phyloP scores from a whole-genome alignment of 1,140 invertebrate species.

The Contarinia nasturtii region DNA sequence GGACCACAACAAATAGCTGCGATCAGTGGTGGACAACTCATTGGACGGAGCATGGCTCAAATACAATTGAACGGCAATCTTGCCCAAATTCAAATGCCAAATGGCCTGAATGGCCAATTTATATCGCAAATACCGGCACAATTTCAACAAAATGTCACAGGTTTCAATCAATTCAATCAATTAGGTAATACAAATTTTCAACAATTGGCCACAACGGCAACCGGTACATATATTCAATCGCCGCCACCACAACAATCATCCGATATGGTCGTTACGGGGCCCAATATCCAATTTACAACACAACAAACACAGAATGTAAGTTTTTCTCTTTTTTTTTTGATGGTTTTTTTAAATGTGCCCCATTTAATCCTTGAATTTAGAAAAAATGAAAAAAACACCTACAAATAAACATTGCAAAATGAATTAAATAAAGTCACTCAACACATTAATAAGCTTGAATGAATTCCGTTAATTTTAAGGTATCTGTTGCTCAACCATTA shows the following conservation, averaged over 20 bases:
- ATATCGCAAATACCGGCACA: constrained; percentile 20
- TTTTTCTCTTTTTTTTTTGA: background rate
- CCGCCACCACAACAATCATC: constrained; percentile 10
- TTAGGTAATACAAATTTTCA: constrained; percentile 18
- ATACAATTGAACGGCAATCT: constrained; percentile 17
- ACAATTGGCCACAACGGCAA: constrained; percentile 13
- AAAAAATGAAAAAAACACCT: background rate
- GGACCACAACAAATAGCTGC: constrained; percentile 21
- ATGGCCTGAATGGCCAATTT: constrained; percentile 13
- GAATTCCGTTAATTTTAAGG: background rate
- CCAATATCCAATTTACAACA: constrained; percentile 4
- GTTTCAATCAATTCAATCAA: constrained; percentile 14
- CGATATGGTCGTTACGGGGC: constrained; percentile 1
- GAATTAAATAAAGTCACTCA: background rate
- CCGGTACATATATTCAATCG: constrained; percentile 12
- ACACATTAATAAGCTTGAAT: background rate
- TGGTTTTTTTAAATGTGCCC: background rate
- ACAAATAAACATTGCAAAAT: background rate
- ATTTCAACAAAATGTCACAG: constrained; percentile 19
- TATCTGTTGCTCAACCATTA: background rate
- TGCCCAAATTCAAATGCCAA: constrained; percentile 23
- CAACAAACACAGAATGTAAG: background rate
- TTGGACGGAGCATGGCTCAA: constrained; percentile 19
- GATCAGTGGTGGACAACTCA: constrained; percentile 18
- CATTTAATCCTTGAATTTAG: background rate